Percentiles rank a stretch among this genome's conserved stretches.
phyloP scores from a whole-genome alignment of 2,113 vertebrate genomes.

The Hippocampus comes region DNA sequence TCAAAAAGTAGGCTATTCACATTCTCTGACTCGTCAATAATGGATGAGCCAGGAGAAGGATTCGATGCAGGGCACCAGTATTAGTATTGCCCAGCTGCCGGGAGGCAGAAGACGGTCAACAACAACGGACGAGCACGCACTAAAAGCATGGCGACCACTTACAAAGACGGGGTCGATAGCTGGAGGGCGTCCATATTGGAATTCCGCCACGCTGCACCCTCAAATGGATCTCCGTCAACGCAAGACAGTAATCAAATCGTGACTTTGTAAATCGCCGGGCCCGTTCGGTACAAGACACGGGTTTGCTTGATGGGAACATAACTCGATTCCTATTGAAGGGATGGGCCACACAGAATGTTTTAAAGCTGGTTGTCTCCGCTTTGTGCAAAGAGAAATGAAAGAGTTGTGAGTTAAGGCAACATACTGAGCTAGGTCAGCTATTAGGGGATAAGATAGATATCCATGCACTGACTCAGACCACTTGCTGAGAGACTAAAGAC shows the following conservation, averaged over 20 bases:
- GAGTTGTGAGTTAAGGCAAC: slow-evolving; percentile 30
- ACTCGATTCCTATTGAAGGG: slow-evolving; percentile 61
- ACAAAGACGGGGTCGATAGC: slow-evolving; percentile 69
- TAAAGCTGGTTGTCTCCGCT: slow-evolving; percentile 26
- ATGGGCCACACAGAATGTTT: slow-evolving; percentile 29
- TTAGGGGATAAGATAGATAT: slow-evolving; percentile 27
- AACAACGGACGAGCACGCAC: slow-evolving; percentile 44
- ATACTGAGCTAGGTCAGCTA: neutral
- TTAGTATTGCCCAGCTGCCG: slow-evolving; percentile 73
- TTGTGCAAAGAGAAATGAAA: slow-evolving; percentile 29
- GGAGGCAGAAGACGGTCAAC: slow-evolving; percentile 61
- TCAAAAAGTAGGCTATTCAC: slow-evolving; percentile 58
- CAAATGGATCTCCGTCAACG: slow-evolving; percentile 72
- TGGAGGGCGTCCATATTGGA: slow-evolving; percentile 73
- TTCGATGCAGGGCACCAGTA: slow-evolving; percentile 60
- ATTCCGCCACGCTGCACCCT: slow-evolving; percentile 58
- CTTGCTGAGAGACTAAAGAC: neutral
- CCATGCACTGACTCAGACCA: slow-evolving; percentile 11
- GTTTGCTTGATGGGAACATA: slow-evolving; percentile 67
- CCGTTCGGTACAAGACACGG: slow-evolving; percentile 50
- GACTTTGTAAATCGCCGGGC: slow-evolving; percentile 46
- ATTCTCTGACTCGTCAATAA: slow-evolving; percentile 70
- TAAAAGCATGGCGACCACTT: slow-evolving; percentile 70
- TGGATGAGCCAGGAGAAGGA: slow-evolving; percentile 58
- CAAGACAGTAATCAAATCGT: slow-evolving; percentile 66